Evolutionary conservation across 2,888 invertebrate genomes (phyloP).

Genomic region (Athalia rosae): DNA sequence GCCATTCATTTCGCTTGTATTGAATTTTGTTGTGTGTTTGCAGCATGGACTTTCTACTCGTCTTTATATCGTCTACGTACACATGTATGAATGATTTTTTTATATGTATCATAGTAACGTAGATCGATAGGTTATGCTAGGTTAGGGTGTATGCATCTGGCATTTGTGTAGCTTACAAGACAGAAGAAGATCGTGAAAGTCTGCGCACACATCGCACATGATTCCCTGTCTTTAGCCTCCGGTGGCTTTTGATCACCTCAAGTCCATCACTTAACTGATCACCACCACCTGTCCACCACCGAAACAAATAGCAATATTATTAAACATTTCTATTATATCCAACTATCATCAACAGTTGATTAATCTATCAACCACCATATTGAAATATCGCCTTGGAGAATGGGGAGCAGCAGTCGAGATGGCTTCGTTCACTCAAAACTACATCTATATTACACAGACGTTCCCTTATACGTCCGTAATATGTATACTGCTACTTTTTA

Average conservation of each 20-base stretch:
- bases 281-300: slow-evolving; percentile 54
- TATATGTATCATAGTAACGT: background rate
- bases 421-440: background rate
- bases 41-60: too few relatives aligned
- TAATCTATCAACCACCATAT: slow-evolving; percentile 70
- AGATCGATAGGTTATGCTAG: slow-evolving; percentile 43
- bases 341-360: slow-evolving; percentile 65
- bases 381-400: slow-evolving; percentile 53
- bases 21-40: too few relatives aligned
- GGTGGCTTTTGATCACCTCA: slow-evolving; percentile 59
- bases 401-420: too few relatives aligned
- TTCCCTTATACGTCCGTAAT: too few relatives aligned
- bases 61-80: too few relatives aligned
- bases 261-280: slow-evolving; percentile 65
- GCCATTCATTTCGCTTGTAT: too few relatives aligned
- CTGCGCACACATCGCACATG: slow-evolving; percentile 97
- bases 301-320: slow-evolving; percentile 59
- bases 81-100: too few relatives aligned
- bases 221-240: slow-evolving; percentile 63
- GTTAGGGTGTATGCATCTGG: slow-evolving; percentile 41
- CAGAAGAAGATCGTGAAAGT: slow-evolving; percentile 93
- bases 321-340: slow-evolving; percentile 59
- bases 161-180: slow-evolving; percentile 80
- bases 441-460: background rate
- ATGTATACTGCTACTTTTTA: too few relatives aligned